A percentile compares a stretch with the other conserved stretches of the same genome.
Evolutionary conservation across 2,888 invertebrate species (phyloP).

Genomic region (Dasysyrphus tricinctus): DNA sequence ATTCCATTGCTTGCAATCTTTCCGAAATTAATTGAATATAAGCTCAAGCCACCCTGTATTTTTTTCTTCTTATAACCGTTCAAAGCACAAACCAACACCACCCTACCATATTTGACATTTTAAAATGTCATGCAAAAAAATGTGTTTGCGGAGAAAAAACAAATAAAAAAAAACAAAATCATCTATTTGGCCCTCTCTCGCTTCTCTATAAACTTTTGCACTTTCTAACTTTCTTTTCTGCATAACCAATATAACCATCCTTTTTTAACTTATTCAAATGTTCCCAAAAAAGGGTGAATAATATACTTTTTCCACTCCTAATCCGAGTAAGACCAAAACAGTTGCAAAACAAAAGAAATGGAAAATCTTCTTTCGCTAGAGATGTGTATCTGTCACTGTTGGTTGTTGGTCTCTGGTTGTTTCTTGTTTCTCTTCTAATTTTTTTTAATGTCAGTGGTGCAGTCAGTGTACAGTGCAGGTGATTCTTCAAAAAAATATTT

Average conservation of each 20-base stretch:
- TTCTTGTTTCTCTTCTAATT: constrained; percentile 46
- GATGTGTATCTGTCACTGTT: constrained; percentile 32
- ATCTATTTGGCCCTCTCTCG: constrained; percentile 44
- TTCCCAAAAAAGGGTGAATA: constrained; percentile 25
- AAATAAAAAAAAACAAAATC: constrained; percentile 32
- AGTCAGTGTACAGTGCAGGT: constrained; percentile 71
- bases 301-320: constrained; percentile 21
- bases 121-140: constrained; percentile 34
- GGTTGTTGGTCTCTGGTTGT: constrained; percentile 35
- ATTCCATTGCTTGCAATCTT: too few species aligned
- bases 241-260: constrained; percentile 30
- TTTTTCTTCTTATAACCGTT: too few species aligned
- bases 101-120: constrained; percentile 36
- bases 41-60: not conserved
- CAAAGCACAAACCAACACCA: not conserved
- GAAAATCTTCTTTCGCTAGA: constrained; percentile 24
- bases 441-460: constrained; percentile 68
- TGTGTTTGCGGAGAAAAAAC: constrained; percentile 47
- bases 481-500: constrained; percentile 56
- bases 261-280: constrained; percentile 40
- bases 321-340: constrained; percentile 49
- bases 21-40: too few species aligned
- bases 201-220: constrained; percentile 15
- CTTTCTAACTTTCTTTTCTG: constrained; percentile 75
- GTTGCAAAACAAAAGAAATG: constrained; percentile 60